Evolutionary conservation across 2,113 vertebrate genomes (phyloP).

Genomic region (Entosphenus tridentatus): DNA sequence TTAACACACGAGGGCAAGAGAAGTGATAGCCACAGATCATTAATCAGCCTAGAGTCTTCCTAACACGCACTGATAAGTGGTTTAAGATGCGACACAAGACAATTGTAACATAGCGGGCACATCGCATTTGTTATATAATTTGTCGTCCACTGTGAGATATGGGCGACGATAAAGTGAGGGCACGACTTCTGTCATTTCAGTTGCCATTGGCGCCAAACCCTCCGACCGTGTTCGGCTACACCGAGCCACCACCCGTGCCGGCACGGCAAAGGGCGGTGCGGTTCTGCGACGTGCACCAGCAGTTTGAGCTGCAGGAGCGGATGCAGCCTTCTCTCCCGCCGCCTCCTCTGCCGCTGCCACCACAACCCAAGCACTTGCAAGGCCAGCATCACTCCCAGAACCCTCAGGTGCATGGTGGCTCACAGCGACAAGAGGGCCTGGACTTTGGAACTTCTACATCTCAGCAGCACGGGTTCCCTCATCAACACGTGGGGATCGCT

Average conservation of each 20-base stretch:
- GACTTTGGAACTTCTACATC: neutral
- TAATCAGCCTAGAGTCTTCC: too few relatives aligned
- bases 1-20: too few relatives aligned
- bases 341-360: neutral
- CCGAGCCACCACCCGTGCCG: neutral
- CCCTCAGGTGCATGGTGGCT: neutral
- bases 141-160: too few relatives aligned
- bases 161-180: too few relatives aligned
- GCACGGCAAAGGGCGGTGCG: constrained; percentile 1
- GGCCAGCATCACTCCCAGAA: neutral
- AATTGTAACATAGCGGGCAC: too few relatives aligned
- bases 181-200: neutral
- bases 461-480: neutral
- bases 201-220: constrained; percentile 1
- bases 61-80: too few relatives aligned
- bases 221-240: neutral
- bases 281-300: constrained; percentile 4
- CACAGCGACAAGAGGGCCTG: neutral
- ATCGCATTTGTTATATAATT: too few relatives aligned
- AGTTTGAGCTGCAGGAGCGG: constrained; percentile 2
- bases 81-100: too few relatives aligned
- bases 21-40: too few relatives aligned
- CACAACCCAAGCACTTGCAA: neutral
- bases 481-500: constrained; percentile 1
- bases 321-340: neutral